Evolutionary conservation across 1,140 invertebrate species (phyloP).

Genomic region (Laodelphax striatellus): DNA sequence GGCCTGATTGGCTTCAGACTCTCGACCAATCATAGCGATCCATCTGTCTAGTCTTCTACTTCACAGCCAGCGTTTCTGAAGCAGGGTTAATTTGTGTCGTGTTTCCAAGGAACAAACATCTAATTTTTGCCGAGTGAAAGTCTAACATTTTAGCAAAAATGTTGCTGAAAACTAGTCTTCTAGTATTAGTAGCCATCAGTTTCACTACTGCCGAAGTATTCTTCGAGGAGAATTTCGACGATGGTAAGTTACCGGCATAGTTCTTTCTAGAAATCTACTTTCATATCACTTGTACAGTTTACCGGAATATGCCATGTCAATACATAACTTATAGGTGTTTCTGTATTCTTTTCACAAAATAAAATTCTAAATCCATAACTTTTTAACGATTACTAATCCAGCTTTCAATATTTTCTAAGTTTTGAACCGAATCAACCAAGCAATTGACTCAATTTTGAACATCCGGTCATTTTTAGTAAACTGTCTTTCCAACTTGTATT

Average conservation of each 20-base stretch:
- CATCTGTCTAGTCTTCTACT: constrained; percentile 20
- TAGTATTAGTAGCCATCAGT: constrained; percentile 9
- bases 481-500: too few relatives aligned
- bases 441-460: background rate
- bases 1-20: constrained; percentile 15
- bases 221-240: constrained; percentile 20
- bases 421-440: background rate
- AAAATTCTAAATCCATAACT: background rate
- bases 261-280: background rate
- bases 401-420: background rate
- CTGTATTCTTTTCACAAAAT: background rate
- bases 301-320: background rate
- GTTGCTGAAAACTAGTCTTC: background rate
- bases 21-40: constrained; percentile 21
- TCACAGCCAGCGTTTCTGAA: constrained; percentile 1
- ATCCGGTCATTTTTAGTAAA: too few relatives aligned
- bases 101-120: background rate
- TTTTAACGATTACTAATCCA: background rate
- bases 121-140: background rate
- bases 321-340: background rate
- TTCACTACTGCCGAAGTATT: constrained; percentile 16
- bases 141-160: background rate
- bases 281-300: background rate
- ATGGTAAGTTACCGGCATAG: constrained; percentile 14
- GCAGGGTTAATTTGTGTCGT: constrained; percentile 6